phyloP scores from a whole-genome alignment of 2,888 invertebrate genomes.

The Hydropsyche betteni region DNA sequence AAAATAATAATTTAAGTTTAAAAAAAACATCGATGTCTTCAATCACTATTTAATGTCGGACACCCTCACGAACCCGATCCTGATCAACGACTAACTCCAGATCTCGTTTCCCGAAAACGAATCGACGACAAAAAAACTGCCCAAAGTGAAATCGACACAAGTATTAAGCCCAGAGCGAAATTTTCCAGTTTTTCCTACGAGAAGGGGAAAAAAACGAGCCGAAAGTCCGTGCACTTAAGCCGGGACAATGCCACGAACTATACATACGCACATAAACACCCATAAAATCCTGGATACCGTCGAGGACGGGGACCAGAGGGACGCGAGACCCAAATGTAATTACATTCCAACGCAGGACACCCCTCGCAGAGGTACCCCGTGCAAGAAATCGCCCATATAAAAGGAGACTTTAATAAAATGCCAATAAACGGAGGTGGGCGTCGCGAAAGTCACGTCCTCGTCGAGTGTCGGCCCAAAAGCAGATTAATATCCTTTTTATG shows the following conservation, averaged over 20 bases:
- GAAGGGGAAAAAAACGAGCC: too few species aligned
- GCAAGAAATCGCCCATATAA: constrained; percentile 27
- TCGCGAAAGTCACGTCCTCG: not conserved
- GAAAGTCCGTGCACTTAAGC: too few species aligned
- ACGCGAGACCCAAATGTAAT: constrained; percentile 44
- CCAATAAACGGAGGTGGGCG: constrained; percentile 17
- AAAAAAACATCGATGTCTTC: too few species aligned
- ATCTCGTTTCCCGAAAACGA: too few species aligned
- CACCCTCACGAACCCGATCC: too few species aligned
- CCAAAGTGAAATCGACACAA: not conserved
- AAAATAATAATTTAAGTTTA: too few species aligned
- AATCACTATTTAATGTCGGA: too few species aligned
- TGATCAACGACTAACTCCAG: too few species aligned
- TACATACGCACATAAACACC: not conserved
- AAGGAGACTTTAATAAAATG: constrained; percentile 37
- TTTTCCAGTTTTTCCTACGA: too few species aligned
- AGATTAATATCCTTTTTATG: constrained; percentile 29
- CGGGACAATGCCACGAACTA: too few species aligned
- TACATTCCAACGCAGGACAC: constrained; percentile 39
- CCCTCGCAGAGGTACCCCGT: not conserved
- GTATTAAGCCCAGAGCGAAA: too few species aligned
- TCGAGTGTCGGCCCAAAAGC: not conserved
- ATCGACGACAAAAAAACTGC: not conserved
- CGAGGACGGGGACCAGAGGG: constrained; percentile 28
- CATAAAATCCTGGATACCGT: not conserved